Conservation (phyloP, 2,113 vertebrate genomes). For the Tragelaphus buxtoni region DNA sequence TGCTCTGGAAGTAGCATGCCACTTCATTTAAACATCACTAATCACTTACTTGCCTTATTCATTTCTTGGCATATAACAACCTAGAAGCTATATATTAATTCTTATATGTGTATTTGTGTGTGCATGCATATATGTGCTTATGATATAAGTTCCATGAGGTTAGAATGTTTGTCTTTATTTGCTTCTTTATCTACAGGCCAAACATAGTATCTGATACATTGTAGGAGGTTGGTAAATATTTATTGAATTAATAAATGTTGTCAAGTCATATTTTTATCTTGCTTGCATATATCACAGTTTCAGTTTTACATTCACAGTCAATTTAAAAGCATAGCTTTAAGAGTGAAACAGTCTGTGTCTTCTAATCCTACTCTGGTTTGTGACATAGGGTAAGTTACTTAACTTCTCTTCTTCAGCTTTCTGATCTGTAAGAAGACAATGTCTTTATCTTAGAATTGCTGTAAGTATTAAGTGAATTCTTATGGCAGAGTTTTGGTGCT, state of each 20-base stretch:
- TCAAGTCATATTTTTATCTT: neutral
- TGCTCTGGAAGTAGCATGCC: neutral
- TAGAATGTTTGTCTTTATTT: neutral
- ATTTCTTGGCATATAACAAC: neutral
- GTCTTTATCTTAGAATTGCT: neutral
- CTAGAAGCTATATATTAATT: neutral
- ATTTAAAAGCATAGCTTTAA: neutral
- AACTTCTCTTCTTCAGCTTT: neutral
- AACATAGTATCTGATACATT: neutral
- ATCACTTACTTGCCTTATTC: neutral
- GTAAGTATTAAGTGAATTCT: neutral
- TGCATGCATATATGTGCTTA: neutral
- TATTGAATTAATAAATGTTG: neutral
- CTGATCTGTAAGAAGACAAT: neutral
- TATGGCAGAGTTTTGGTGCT: neutral
- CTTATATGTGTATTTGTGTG: neutral
- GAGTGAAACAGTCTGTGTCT: neutral
- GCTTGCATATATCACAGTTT: neutral
- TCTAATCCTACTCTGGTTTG: neutral
- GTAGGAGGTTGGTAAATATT: neutral
- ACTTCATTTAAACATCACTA: neutral
- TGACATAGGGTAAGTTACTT: neutral
- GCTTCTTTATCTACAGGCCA: neutral
- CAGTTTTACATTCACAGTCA: neutral
- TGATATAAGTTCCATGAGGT: neutral